Base-by-base conservation (phyloP, 2,888 invertebrate species). In the Patella pellucida region DNA sequence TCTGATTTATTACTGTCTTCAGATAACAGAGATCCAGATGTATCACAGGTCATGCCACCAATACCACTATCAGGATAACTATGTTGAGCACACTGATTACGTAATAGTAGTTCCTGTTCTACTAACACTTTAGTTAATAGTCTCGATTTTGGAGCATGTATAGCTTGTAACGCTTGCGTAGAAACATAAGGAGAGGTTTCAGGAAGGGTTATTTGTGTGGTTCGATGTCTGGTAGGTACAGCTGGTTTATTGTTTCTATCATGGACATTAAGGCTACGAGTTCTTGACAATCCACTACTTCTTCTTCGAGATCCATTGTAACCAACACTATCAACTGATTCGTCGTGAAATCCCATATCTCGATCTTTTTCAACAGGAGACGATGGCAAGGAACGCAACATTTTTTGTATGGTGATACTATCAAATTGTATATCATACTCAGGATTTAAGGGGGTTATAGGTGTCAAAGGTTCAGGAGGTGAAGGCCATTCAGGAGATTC, bases 311-410 rank as follows among this genome's bases (percentile, higher is more conserved):
- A 56, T 51, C 74, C 75, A 41, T 72, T 70, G 52, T 69, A 68
- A 52, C 69, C 74, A 56, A 27, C 23, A 71, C 76, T 76, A 56
- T 76, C 75, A 15, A 73, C 68, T 52, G 78, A 75, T n/a, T 85
- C 86, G 50, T 87, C 87, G 77, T 86, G 85, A 75, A 87, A 87
- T 52, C 87, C 87, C 69, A 82, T 82, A 78, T 87, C 87, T n/a
- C 75, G 72, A 16, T 81, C 81, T 74, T 86, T 79, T 62, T 79
- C 82, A 9, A 82, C 83, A 0, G 87, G 85, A 16, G 86, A 86
- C 14, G 83, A 83, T 41, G 97, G 95, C 94, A 98, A 96, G 72
- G 97, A 97, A 89, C 97, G 97, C 85, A 98, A 93, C 96, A 98
- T 97, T 82, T 96, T 94, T 91, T 97, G 97, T 85, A 98, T 93